A percentile compares a stretch with the other conserved stretches of the same genome.
These are phyloP conservation scores for Aleiodes alternator DNA, from an alignment of 2,888 invertebrate species.

Conservation along the genomic window DNA sequence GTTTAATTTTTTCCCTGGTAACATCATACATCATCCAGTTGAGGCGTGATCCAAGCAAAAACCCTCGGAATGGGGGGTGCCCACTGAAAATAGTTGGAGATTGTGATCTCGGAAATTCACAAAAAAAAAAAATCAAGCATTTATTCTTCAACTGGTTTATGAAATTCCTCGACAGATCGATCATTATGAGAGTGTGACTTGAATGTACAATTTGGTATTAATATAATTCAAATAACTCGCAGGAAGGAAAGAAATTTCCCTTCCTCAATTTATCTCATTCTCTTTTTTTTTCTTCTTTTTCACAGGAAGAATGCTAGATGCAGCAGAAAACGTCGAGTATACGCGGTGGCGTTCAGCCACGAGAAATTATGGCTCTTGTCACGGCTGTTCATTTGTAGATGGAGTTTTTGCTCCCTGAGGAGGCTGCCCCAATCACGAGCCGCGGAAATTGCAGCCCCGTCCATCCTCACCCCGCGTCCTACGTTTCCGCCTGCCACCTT, in stretches of 20 bases:
- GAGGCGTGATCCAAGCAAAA: constrained; percentile 67
- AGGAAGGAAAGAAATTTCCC: neutral
- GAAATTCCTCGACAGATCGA: neutral
- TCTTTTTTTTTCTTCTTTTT: neutral
- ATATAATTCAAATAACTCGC: constrained; percentile 6
- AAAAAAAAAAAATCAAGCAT: constrained; percentile 3
- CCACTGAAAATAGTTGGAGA: constrained; percentile 16
- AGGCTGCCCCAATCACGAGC: constrained; percentile 82
- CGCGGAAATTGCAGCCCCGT: constrained; percentile 80
- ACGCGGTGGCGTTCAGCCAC: constrained; percentile 67
- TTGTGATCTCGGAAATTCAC: constrained; percentile 41
- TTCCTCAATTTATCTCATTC: constrained; percentile 5
- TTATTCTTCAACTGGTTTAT: neutral
- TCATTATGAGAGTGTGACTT: neutral
- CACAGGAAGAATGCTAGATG: constrained; percentile 17
- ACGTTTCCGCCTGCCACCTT: constrained; percentile 54
- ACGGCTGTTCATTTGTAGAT: constrained; percentile 85
- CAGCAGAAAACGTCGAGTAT: constrained; percentile 46
- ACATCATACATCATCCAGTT: constrained; percentile 70
- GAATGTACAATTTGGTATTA: neutral
- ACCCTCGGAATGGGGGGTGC: constrained; percentile 55
- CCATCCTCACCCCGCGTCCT: constrained; percentile 60
- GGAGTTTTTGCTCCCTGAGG: constrained; percentile 82
- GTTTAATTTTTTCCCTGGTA: constrained; percentile 71
- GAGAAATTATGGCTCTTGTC: constrained; percentile 83